Evolutionary conservation across 2,113 vertebrate species (phyloP).

Genomic region (Menidia beryllina): DNA sequence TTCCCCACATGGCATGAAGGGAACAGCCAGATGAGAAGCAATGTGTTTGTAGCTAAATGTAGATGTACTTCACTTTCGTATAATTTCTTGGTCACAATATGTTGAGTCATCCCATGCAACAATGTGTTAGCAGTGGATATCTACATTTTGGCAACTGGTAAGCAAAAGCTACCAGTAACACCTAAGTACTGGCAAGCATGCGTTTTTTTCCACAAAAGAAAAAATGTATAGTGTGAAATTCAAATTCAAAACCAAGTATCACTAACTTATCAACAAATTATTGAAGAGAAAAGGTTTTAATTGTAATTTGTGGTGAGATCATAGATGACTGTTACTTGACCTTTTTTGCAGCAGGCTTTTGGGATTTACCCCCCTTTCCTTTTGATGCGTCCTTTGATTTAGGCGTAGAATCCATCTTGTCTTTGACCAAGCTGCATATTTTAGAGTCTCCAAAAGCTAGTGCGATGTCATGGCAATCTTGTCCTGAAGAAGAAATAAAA

Average conservation of each 20-base stretch:
- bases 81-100: neutral
- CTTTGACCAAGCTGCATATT: constrained; percentile 85
- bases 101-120: no score
- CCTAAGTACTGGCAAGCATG: neutral
- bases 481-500: constrained; percentile 78
- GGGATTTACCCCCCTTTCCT: constrained; percentile 62
- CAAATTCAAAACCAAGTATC: neutral
- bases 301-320: neutral
- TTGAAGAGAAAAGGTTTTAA: constrained; percentile 11
- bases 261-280: neutral
- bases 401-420: constrained; percentile 81
- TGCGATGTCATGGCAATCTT: constrained; percentile 87
- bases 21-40: constrained; percentile 6
- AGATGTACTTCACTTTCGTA: neutral
- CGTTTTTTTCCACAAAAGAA: neutral
- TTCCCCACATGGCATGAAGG: constrained; percentile 19
- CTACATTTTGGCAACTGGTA: no score
- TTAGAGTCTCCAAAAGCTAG: constrained; percentile 82
- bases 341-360: constrained; percentile 68
- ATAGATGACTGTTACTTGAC: neutral
- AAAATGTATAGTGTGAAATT: neutral
- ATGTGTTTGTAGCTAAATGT: neutral
- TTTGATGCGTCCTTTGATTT: constrained; percentile 74
- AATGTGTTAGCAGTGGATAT: no score
- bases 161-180: neutral